Base-by-base conservation (phyloP, 2,888 invertebrate species). In the Chymomyza amoena region DNA sequence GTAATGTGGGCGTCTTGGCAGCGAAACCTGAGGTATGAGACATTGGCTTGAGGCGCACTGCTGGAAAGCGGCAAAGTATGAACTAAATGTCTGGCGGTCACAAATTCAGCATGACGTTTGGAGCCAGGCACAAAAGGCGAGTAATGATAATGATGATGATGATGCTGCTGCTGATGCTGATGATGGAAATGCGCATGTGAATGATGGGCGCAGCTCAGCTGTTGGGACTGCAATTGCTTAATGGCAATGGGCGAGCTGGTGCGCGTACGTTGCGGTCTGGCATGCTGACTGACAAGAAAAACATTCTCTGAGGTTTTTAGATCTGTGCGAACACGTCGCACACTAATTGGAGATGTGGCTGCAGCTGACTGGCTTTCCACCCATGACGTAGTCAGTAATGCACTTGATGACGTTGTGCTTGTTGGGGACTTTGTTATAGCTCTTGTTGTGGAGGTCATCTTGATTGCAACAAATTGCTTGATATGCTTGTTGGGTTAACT, bases 321-420 rank as follows among this genome's bases (percentile, higher is more conserved):
- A 81, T 92, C 92, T 66, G 92, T 92, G 77, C 91, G 90, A 67
- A 92, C 89, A 50, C 92, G 90, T 66, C 92, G 88, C 75, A 89
- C 91, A 73, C 90, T 86, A 71, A 87, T 86, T 59, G 91, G 91
- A 52, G 91, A 90, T 66, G 82, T 75, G 50, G 50, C 28, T 66
- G 61, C 59, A 64, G 74, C 70, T 63, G 63, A 10, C 10, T 45
- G 39, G 18, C 4, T 25, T 25, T 20, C 56, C 56, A 56, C 51
- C 5, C 25, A 32, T 50, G 13, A 13, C 20, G 50, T 39, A 10
- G 25, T 13, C 28, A 57, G 57, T 16, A 16, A 64, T 54, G 36
- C 52, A 36, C n/a, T 56, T 4, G 18, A 56, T 56, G 56, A 20
- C 18, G 56, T 60, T 25, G 28, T 32, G 16, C 13, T 60, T 60